Evolutionary conservation across 2,113 vertebrate species (phyloP), one percentile per base, ranked within the genome.

Genomic region (Tympanuchus pallidicinctus): DNA sequence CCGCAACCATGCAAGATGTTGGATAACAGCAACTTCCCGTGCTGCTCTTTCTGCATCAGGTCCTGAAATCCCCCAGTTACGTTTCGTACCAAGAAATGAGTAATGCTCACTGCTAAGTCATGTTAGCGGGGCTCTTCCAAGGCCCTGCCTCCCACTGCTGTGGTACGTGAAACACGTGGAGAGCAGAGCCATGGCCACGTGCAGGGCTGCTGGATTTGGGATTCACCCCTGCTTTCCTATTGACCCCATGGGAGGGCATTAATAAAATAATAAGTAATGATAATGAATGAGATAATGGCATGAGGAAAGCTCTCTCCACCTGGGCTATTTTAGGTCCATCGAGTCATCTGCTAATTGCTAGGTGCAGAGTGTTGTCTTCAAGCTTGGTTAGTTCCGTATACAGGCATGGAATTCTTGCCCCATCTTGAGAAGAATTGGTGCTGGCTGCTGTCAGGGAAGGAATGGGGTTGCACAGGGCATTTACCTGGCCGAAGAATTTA

Each of bases 401-500:
- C 57, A 88, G 60, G 10, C 0, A 0, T 0, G 1, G 4, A 56
- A 70, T 8, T 1, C 78, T 82, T 71, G 3, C 71, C 63, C 4
- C 70, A 34, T 54, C 74, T 66, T 5, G 3, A 69, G 80, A 74
- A 86, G 25, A 13, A 5, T 56, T 65, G 85, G 56, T 38, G 2
- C 47, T 90, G 79, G 73, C 42, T 60, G 45, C 88, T 72, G 70
- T 19, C 83, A 76, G 86, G 78, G 83, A 71, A 63, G 83, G 66
- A 8, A 13, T 2, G 2, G 71, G 70, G 78, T 82, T 59, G 24
- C 61, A 24, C n/a, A 13, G 83, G 42, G 52, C 50, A 25, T 77
- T 90, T 42, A 50, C 90, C 65, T 78, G 69, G 10, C 70, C 59
- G 40, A 93, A 73, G 87, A 79, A 82, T 92, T 93, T 75, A 76